Evolutionary conservation across 2,797 vertebrate genomes (phyloP).

Genomic region (Erethizon dorsatum): DNA sequence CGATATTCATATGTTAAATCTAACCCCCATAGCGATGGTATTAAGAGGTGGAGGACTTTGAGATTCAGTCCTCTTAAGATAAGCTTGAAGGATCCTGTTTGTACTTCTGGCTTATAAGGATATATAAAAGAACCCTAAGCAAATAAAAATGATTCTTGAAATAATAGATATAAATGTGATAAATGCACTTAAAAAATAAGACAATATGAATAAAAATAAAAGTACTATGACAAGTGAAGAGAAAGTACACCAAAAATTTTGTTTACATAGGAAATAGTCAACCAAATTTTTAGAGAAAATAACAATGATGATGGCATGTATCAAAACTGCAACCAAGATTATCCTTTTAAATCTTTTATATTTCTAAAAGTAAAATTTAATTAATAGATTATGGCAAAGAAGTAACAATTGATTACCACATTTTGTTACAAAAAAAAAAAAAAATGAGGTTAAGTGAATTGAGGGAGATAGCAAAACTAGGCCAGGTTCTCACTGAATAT

Average conservation of each 20-base stretch:
- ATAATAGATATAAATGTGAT: not conserved
- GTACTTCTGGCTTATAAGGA: not conserved
- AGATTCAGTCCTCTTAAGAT: not conserved
- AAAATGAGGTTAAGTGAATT: not conserved
- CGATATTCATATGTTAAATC: not conserved
- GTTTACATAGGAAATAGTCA: not conserved
- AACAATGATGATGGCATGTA: not conserved
- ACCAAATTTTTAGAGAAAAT: not conserved
- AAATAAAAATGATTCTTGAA: not conserved
- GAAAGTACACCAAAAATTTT: not conserved
- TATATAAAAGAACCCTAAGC: not conserved
- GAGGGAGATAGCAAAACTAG: not conserved
- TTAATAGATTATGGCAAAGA: not conserved
- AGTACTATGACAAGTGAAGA: not conserved
- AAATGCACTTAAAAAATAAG: not conserved
- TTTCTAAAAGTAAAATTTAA: not conserved
- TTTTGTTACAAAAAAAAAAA: slow-evolving; percentile 56
- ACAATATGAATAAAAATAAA: not conserved
- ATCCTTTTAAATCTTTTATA: not conserved
- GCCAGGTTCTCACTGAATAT: not conserved
- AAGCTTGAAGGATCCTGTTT: too few relatives aligned
- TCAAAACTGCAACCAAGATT: not conserved
- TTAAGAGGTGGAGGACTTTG: not conserved
- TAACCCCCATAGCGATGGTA: not conserved
- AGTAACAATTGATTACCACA: not conserved